Evolutionary conservation across 2,888 invertebrate species (phyloP), one percentile per base, ranked within the genome.

Genomic region (Pheosia tremula): DNA sequence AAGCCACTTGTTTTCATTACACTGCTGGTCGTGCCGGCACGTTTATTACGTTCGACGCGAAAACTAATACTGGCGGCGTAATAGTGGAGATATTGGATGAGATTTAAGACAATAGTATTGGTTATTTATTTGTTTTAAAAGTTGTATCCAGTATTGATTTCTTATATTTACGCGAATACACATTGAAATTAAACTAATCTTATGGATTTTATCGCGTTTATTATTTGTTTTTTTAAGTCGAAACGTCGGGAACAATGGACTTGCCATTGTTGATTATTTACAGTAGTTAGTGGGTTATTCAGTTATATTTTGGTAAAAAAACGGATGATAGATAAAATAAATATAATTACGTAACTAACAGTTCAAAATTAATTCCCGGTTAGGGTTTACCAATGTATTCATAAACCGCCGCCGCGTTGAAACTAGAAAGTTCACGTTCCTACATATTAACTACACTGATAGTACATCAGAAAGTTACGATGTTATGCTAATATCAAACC

Each of bases 1-100:
- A 89, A 85, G 82, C 84, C 82, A 82, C 85, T 85, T 84, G 82
- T 84, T 85, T 86, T 89, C 87, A 86, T 88, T 86, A 87, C 82
- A 81, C 77, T 82, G 80, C 77, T 76, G 73, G 72, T 77, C 70
- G 69, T 67, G 66, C 66, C 68, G 68, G 8, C 55, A 55, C 58
- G 62, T 71, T 72, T 74, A 78, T 78, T 74, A 75, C 69, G 74
- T 72, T 74, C 70, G 62, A 70, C 68, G 66, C 64, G 65, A 68
- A 64, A 71, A 73, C 71, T 62, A 69, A 66, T 64, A 39, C 55
- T 36, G 39, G 39, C 55, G 39, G 11, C 13, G 55, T 39, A 9
- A 6, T 55, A 55, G 10, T 39, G n/a, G 3, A 24, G 24, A n/a
- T 50, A 13, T 24, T 9, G 5, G 8, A 13, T 13, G 24, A 24